A percentile compares a stretch with the other conserved stretches of the same genome.
These are phyloP conservation scores for Pseudorasbora parva DNA, from an alignment of 2,113 vertebrate genomes.

Conservation along the genomic window DNA sequence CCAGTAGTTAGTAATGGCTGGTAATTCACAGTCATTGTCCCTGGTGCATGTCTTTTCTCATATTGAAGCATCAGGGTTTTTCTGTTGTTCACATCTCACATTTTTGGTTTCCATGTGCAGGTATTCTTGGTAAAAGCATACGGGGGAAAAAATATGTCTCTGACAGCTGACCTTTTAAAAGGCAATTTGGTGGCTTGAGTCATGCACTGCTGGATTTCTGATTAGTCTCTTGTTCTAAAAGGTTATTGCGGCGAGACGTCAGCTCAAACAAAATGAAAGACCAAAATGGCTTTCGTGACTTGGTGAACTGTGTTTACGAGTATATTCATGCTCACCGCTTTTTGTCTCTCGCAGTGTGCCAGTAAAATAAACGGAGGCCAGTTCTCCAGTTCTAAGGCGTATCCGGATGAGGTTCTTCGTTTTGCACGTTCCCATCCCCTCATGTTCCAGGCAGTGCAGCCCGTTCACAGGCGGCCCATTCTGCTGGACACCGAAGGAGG, in stretches of 20 bases:
- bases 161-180: conserved; percentile 49
- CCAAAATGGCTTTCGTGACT: neutral
- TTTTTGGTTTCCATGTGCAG: neutral
- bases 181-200: conserved; percentile 22
- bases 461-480: conserved; percentile 86
- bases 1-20: conserved; percentile 3
- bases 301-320: neutral
- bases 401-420: conserved; percentile 91
- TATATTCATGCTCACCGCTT: neutral
- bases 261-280: neutral
- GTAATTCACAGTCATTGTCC: conserved; percentile 13
- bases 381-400: conserved; percentile 89
- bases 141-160: neutral
- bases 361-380: conserved; percentile 91
- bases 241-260: conserved; percentile 8
- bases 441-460: conserved; percentile 90
- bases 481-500: conserved; percentile 88
- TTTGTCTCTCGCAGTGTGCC: conserved; percentile 82
- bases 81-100: neutral
- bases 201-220: conserved; percentile 27
- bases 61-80: neutral
- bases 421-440: conserved; percentile 90
- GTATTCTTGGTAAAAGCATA: neutral
- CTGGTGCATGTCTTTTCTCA: neutral
- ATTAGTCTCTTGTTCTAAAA: conserved; percentile 35